Percentiles rank a stretch among this genome's conserved stretches.
Conservation (phyloP, 2,113 vertebrate genomes). For the Chrysochloris asiatica region DNA sequence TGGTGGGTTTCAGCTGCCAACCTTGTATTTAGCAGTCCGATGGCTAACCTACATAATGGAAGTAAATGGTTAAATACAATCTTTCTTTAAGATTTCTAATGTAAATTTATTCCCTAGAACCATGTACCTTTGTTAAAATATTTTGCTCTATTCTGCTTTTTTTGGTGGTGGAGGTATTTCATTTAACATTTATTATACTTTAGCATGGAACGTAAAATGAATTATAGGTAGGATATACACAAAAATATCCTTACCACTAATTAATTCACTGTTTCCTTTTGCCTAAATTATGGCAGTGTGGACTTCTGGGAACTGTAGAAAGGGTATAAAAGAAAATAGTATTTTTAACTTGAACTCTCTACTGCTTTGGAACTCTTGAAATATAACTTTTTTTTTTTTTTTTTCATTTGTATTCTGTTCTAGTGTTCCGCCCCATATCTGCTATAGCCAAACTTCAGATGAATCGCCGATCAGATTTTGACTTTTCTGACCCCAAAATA, state of each 20-base stretch:
- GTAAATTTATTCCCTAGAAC: not conserved
- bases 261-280: not conserved
- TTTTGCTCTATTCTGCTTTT: not conserved
- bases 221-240: constrained; percentile 15
- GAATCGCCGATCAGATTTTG: constrained; percentile 96
- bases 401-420: constrained; percentile 74
- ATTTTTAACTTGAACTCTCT: not conserved
- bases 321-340: not conserved
- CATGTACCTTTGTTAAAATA: not conserved
- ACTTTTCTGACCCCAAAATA: constrained; percentile 95
- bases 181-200: constrained; percentile 14
- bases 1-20: no score
- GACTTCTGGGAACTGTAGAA: not conserved
- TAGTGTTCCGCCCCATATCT: constrained; percentile 97
- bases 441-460: constrained; percentile 95
- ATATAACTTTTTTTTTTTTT: constrained; percentile 48
- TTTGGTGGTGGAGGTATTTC: not conserved
- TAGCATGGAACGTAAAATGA: not conserved
- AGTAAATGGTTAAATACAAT: constrained; percentile 17
- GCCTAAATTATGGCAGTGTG: not conserved
- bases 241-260: not conserved
- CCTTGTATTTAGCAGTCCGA: no score
- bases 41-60: no score
- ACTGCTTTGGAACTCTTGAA: constrained; percentile 3
- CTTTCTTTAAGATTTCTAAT: constrained; percentile 7